phyloP scores from a whole-genome alignment of 1,140 invertebrate genomes.

The Stenopsyche tienmushanensis region DNA sequence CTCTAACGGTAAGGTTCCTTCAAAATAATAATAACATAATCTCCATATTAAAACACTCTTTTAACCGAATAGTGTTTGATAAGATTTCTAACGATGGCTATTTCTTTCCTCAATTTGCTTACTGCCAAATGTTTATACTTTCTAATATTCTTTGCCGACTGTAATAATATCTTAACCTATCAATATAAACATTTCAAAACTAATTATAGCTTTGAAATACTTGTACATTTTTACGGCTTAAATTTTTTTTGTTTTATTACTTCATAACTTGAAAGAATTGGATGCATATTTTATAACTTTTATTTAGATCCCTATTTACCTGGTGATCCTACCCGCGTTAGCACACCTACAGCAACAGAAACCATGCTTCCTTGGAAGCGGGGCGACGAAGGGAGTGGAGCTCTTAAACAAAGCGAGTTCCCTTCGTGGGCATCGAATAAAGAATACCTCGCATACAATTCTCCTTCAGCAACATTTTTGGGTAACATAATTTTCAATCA shows the following conservation, averaged over 20 bases:
- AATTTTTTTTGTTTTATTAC: constrained; percentile 20
- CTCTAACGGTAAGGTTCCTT: constrained; percentile 48
- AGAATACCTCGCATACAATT: constrained; percentile 88
- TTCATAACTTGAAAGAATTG: constrained; percentile 38
- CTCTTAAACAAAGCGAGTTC: constrained; percentile 85
- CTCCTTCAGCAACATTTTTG: constrained; percentile 86
- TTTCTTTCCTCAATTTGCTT: neutral
- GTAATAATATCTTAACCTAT: too few species aligned
- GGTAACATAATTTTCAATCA: constrained; percentile 55
- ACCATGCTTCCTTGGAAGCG: constrained; percentile 88
- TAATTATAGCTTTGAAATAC: too few species aligned
- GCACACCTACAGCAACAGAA: constrained; percentile 81
- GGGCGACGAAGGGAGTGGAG: constrained; percentile 67
- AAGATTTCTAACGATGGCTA: neutral
- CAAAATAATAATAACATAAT: neutral
- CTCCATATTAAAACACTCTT: neutral
- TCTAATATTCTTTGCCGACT: too few species aligned
- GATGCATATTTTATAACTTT: too few species aligned
- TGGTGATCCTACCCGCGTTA: constrained; percentile 67
- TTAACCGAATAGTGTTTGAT: neutral
- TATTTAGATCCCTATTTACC: constrained; percentile 23
- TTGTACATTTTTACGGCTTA: too few species aligned
- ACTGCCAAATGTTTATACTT: too few species aligned
- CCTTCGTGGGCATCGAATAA: constrained; percentile 90
- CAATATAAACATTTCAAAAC: too few species aligned